phyloP scores from a whole-genome alignment of 2,113 vertebrate genomes.

The Meles meles region DNA sequence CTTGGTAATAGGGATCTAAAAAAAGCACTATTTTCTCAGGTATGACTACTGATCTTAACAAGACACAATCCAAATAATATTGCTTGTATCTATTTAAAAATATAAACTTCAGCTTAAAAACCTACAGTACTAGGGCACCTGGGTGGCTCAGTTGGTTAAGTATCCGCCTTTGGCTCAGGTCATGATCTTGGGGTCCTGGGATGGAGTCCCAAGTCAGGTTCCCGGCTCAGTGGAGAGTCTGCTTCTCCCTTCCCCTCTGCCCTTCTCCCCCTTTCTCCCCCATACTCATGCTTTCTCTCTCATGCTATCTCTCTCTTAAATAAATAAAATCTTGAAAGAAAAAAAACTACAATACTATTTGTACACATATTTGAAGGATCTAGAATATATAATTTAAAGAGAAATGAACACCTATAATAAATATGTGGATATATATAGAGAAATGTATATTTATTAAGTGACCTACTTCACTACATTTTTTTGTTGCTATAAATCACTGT shows the following conservation, averaged over 20 bases:
- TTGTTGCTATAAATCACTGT: not conserved
- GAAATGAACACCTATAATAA: not conserved
- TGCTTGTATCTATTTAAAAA: not conserved
- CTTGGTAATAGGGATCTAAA: not conserved
- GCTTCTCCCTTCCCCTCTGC: not conserved
- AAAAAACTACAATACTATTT: not conserved
- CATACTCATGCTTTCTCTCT: not conserved
- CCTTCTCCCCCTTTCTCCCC: not conserved
- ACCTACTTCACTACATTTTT: not conserved
- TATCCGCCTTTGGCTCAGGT: not conserved
- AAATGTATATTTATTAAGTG: not conserved
- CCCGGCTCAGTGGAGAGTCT: not conserved
- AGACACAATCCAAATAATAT: not conserved
- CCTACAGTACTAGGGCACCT: not conserved
- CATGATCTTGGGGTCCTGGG: not conserved
- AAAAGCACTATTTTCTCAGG: not conserved
- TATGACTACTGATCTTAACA: not conserved
- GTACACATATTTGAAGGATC: not conserved
- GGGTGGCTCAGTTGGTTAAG: not conserved
- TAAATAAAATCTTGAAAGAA: not conserved
- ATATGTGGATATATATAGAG: not conserved
- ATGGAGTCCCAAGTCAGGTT: not conserved
- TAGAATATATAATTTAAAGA: not conserved
- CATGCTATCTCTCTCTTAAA: not conserved
- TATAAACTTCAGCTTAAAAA: not conserved